phyloP scores from a whole-genome alignment of 2,797 vertebrate genomes.

The Ispidina lecontei region DNA sequence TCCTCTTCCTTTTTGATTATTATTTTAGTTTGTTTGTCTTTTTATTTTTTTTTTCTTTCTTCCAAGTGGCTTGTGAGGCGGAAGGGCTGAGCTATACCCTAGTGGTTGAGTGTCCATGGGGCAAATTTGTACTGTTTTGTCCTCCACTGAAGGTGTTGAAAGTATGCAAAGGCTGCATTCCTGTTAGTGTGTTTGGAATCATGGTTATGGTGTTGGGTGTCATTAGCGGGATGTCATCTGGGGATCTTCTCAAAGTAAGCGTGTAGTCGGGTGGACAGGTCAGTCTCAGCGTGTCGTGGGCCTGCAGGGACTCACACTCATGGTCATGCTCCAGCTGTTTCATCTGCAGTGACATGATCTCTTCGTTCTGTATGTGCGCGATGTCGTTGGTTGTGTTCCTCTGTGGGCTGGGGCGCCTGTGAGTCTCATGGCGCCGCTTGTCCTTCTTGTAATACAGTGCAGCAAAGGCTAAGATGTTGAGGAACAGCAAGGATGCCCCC shows the following conservation, averaged over 20 bases:
- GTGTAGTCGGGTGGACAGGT: conserved; percentile 94
- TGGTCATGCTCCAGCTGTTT: conserved; percentile 93
- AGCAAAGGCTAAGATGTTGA: conserved; percentile 95
- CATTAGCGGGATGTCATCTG: conserved; percentile 93
- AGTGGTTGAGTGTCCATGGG: conserved; percentile 95
- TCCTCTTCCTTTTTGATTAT: conserved; percentile 17
- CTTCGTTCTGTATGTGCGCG: conserved; percentile 91
- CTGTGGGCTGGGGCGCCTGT: conserved; percentile 89
- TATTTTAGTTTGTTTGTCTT: neutral
- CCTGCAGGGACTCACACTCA: conserved; percentile 88
- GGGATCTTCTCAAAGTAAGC: conserved; percentile 91
- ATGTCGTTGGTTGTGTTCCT: conserved; percentile 87
- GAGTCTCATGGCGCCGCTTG: conserved; percentile 91
- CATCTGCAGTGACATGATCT: conserved; percentile 94
- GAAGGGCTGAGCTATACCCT: conserved; percentile 88
- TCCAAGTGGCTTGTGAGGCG: conserved; percentile 27
- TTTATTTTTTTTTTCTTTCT: conserved; percentile 26
- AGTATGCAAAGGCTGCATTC: conserved; percentile 93
- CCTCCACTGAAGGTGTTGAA: conserved; percentile 93
- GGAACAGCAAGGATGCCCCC: conserved; percentile 91
- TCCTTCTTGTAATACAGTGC: conserved; percentile 97
- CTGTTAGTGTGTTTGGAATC: conserved; percentile 92
- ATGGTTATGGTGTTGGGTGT: conserved; percentile 96
- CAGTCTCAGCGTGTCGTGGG: conserved; percentile 88
- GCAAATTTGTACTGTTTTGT: conserved; percentile 94